Base-by-base conservation (phyloP, 2,797 vertebrate species). In the Enteromius fasciolatus region DNA sequence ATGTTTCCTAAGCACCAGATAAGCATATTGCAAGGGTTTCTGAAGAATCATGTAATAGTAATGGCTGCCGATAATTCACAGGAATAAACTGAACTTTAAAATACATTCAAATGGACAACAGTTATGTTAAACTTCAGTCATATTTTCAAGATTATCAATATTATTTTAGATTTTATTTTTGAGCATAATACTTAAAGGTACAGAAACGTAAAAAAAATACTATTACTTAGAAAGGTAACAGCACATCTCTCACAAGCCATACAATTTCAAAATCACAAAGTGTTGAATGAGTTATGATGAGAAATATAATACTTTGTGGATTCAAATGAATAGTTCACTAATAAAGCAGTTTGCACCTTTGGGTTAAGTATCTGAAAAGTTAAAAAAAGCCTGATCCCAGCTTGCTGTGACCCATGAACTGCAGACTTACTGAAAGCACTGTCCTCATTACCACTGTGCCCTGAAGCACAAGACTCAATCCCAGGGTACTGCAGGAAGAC, bases 351-450 rank as follows among this genome's bases (percentile, higher is more conserved):
- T 54, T 25, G 4, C 4, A 23, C n/a, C 59, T n/a, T 64, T 50
- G 28, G 33, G 36, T 44, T 69, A 57, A 20, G 33, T 23, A 57
- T 78, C 57, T 46, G 9, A 41, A n/a, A 50, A 77, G 41, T 48
- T 50, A 4, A 63, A 64, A 64, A 33, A 52, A 44, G 8, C 31
- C 44, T 67, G 44, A 50, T 78, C 63, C 63, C 44, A 52, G 11
- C 63, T 36, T 52, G 63, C 44, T 36, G 76, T 66, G 59, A 64
- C 50, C 72, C 33, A 75, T 66, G 76, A 77, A 77, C 75, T 64
- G 59, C 75, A 77, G 75, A 77, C 31, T 67, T 67, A 78, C 14
- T 2, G 6, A 66, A 48, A 77, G 64, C 76, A 33, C 41, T 64
- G 76, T 48, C 28, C 59, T 48, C 63, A 78, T 78, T 48, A 50